A percentile compares a stretch with the other conserved stretches of the same genome.
phyloP scores from a whole-genome alignment of 2,113 vertebrate species.

The Geococcyx californianus region DNA sequence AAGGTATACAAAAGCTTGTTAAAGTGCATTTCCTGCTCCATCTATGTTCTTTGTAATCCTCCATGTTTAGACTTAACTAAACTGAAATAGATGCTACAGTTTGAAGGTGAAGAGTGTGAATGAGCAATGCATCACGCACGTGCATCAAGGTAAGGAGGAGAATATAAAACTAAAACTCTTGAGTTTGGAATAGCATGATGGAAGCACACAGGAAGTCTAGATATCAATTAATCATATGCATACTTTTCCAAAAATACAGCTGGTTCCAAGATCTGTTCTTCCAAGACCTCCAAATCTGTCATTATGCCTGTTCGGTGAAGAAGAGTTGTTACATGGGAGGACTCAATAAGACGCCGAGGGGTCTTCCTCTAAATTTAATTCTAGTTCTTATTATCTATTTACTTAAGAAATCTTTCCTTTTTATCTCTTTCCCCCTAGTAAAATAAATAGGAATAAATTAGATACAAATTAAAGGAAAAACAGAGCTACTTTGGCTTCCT shows the following conservation, averaged over 20 bases:
- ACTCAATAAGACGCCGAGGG: neutral
- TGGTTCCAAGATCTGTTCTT: neutral
- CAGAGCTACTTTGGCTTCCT: neutral
- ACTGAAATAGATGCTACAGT: neutral
- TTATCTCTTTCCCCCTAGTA: neutral
- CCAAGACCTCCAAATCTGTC: neutral
- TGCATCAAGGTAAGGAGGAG: neutral
- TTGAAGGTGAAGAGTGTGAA: neutral
- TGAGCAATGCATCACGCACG: neutral
- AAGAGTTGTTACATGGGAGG: neutral
- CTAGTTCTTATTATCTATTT: neutral
- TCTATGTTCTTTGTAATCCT: neutral
- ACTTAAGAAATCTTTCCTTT: neutral
- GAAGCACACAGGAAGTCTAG: neutral
- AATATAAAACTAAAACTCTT: neutral
- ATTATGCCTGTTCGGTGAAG: neutral
- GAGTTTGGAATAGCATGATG: neutral
- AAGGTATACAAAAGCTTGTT: neutral
- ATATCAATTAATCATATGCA: neutral
- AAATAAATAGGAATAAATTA: neutral
- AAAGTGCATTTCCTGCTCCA: neutral
- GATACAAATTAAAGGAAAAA: neutral
- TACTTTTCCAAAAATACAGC: neutral
- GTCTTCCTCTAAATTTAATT: constrained; percentile 15
- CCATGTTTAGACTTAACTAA: neutral